Percentiles rank a stretch among this genome's conserved stretches.
Conservation (phyloP, 2,888 invertebrate species). For the Athetis lepigone region DNA sequence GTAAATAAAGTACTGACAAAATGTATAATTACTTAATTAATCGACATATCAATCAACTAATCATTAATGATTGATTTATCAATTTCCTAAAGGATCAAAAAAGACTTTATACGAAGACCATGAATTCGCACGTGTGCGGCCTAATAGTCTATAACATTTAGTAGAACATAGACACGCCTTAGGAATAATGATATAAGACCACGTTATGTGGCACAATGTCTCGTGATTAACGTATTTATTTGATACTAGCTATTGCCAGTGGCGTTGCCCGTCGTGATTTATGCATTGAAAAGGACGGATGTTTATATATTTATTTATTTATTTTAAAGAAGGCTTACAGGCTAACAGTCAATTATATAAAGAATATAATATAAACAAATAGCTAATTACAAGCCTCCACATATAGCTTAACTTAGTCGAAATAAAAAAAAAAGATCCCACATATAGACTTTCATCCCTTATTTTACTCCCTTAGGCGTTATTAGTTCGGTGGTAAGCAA, state of each 20-base stretch:
- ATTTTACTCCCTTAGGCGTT: no score
- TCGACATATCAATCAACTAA: neutral
- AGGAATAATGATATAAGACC: constrained; percentile 25
- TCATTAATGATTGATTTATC: constrained; percentile 22
- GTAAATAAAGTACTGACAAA: constrained; percentile 1
- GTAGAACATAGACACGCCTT: neutral
- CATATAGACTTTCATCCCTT: no score
- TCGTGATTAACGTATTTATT: neutral
- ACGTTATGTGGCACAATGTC: neutral
- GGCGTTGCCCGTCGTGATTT: no score
- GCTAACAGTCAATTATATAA: no score
- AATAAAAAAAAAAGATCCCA: no score
- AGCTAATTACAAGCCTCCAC: no score
- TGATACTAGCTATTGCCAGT: neutral
- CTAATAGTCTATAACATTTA: constrained; percentile 3
- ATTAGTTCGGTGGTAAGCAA: no score
- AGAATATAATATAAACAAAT: no score
- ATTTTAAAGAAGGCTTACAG: no score
- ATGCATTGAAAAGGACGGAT: neutral
- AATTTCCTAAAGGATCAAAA: constrained; percentile 15
- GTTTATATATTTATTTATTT: no score
- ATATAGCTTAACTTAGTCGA: no score
- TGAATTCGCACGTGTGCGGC: constrained; percentile 14
- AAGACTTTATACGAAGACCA: neutral
- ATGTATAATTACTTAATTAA: constrained; percentile 6